Evolutionary conservation across 2,888 invertebrate genomes (phyloP).

Genomic region (Cinara cedri): DNA sequence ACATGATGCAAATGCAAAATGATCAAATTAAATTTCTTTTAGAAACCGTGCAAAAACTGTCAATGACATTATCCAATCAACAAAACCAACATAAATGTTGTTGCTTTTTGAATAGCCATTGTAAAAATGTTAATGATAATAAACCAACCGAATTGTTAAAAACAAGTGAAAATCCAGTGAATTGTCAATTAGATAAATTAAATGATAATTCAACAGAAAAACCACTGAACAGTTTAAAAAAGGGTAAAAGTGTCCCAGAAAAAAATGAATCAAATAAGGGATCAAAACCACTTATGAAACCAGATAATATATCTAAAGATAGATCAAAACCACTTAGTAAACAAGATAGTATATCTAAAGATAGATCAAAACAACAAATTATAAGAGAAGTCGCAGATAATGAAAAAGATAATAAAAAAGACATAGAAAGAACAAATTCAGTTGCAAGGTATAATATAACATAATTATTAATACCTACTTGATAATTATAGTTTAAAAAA

Average conservation of each 20-base stretch:
- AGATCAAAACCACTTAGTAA: constrained; percentile 4
- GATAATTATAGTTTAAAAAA: too few relatives aligned
- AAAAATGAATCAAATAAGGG: background rate
- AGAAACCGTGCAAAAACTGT: constrained; percentile 48
- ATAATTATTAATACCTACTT: background rate
- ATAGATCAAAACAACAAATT: background rate
- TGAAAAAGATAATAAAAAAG: constrained; percentile 4
- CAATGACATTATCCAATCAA: constrained; percentile 44
- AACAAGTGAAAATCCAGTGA: background rate
- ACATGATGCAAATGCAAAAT: constrained; percentile 49
- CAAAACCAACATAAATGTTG: constrained; percentile 49
- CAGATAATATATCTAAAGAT: background rate
- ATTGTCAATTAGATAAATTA: background rate
- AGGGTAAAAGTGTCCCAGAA: background rate
- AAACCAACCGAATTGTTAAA: background rate
- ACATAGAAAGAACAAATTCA: constrained; percentile 37
- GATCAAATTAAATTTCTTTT: constrained; percentile 53
- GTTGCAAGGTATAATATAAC: constrained; percentile 31
- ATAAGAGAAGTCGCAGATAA: too few relatives aligned
- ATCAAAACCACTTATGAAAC: background rate
- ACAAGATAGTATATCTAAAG: background rate
- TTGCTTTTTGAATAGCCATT: background rate
- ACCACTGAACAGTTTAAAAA: background rate
- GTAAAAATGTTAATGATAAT: constrained; percentile 3
- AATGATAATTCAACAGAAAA: background rate